phyloP scores from a whole-genome alignment of 2,888 invertebrate species.

The Lochmaea crataegi region DNA sequence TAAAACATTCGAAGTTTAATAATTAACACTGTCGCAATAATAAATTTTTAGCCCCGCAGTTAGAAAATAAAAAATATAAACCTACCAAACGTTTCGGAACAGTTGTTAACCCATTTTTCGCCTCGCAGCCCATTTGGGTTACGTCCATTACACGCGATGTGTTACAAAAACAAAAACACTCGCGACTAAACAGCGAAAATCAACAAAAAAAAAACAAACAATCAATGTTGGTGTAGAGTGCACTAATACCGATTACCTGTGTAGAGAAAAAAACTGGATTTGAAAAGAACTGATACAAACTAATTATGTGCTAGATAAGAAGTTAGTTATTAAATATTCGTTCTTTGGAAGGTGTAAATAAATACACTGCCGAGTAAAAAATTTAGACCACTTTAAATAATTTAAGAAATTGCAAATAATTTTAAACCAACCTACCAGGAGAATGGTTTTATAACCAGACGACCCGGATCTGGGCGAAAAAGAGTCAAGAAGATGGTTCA shows the following conservation, averaged over 20 bases:
- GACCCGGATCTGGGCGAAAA: no score
- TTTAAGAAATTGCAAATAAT: no score
- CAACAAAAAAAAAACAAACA: neutral
- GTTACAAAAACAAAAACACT: slow-evolving; percentile 9
- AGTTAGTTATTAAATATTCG: no score
- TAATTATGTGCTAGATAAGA: neutral
- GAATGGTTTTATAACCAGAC: no score
- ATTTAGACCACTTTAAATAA: no score
- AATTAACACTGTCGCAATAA: no score
- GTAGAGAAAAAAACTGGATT: neutral
- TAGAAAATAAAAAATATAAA: neutral
- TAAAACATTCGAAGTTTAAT: no score
- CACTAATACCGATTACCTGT: neutral
- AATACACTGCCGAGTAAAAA: no score
- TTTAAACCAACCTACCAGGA: no score
- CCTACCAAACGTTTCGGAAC: slow-evolving; percentile 35
- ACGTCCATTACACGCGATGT: slow-evolving; percentile 23
- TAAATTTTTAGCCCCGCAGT: no score
- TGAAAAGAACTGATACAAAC: neutral
- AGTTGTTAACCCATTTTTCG: slow-evolving; percentile 42
- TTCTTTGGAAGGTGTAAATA: no score
- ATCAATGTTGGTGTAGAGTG: neutral
- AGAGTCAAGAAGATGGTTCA: no score
- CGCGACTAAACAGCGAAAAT: neutral
- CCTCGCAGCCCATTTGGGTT: slow-evolving; percentile 50